Base-by-base conservation (phyloP, 1,140 invertebrate species). In the Drosophila eugracilis region DNA sequence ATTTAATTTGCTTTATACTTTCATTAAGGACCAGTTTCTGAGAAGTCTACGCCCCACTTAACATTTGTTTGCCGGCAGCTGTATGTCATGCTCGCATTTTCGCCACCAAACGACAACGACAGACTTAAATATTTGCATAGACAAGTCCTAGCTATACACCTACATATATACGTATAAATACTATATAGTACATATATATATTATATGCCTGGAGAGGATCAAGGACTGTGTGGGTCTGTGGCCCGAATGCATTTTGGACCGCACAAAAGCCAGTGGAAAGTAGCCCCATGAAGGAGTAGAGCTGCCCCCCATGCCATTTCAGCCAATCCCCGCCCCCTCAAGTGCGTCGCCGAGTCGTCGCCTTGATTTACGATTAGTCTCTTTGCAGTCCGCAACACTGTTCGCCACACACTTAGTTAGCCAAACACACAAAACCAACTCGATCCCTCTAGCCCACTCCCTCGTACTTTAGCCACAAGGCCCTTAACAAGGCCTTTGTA, bases 111-210 rank as follows among this genome's bases (percentile, higher is more conserved):
- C 74, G 78, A 81, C 78, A 81, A 78, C 78, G 77, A 74, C 78
- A 81, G 78, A 81, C 78, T 76, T 65, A 78, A 81, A 81, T 83
- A 83, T 81, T 81, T 81, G 78, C 78, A 81, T 81, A 83, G 78
- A 83, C 78, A 81, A 83, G 74, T 69, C 58, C 62, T 39, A 42
- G 14, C 48, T 58, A 28, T 55, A 49, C 26, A 60, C 15, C 42
- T 19, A 70, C 26, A 59, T 48, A 28, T 69, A 17, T 67, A 14
- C 6, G 14, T 24, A 24, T 52, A 49, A 26, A 50, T 32, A 19
- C 12, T 26, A 34, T 14, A 21, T 22, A 58, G 4, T 24, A 41
- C 17, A 39, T 39, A 2, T 30, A 22, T 37, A 37, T 63, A n/a
- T 17, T 42, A 22, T 52, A 15, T 50, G 17, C 28, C 22, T 49